Conservation (phyloP, 2,113 vertebrate genomes). For the Zosterops lateralis region DNA sequence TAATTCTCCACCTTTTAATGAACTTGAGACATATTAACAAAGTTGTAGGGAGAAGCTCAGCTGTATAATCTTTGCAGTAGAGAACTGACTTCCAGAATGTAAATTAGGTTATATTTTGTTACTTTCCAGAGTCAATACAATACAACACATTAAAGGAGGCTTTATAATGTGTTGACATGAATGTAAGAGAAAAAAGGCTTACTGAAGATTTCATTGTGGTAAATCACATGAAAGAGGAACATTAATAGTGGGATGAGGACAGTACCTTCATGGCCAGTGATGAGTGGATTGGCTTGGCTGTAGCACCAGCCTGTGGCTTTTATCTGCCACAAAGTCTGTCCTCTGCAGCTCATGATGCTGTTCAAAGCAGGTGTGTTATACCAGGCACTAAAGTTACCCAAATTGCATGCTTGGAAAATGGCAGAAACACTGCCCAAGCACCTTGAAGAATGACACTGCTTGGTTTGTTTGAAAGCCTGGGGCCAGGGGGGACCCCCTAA, state of each 20-base stretch:
- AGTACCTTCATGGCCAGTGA: background rate
- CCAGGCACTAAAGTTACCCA: background rate
- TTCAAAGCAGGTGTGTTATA: background rate
- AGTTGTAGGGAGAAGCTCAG: background rate
- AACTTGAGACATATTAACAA: background rate
- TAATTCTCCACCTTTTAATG: background rate
- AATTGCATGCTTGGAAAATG: background rate
- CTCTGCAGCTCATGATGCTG: background rate
- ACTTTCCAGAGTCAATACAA: background rate
- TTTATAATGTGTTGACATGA: background rate
- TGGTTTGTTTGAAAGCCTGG: background rate
- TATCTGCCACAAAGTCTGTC: background rate
- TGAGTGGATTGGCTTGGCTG: background rate
- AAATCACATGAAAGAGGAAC: background rate
- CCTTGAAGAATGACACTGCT: background rate
- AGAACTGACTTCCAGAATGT: background rate
- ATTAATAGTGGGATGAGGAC: background rate
- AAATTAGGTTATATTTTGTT: background rate
- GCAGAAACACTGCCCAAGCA: background rate
- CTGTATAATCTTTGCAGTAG: background rate
- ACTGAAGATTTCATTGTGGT: background rate
- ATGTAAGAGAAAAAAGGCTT: background rate
- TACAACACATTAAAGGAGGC: background rate
- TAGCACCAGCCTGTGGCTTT: background rate
- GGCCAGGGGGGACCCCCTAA: rapidly evolving